phyloP scores from a whole-genome alignment of 2,888 invertebrate species.

The Gandaritis pyraliata region DNA sequence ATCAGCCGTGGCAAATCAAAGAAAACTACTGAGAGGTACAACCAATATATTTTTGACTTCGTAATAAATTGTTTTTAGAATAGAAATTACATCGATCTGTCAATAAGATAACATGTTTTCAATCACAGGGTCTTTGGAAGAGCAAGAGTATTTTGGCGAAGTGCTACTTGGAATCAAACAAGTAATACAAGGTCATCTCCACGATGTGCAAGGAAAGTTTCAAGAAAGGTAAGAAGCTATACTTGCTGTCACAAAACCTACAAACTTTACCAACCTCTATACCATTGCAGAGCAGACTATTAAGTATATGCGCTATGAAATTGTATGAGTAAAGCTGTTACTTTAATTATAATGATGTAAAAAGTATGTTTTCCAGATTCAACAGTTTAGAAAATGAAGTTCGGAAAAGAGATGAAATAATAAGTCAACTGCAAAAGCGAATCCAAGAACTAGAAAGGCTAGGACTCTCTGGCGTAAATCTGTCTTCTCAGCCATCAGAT shows the following conservation, averaged over 20 bases:
- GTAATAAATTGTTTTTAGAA: not conserved
- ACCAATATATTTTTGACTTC: not conserved
- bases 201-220: constrained; percentile 89
- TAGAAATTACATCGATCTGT: constrained; percentile 10
- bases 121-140: constrained; percentile 86
- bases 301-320: not conserved
- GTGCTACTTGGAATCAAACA: constrained; percentile 91
- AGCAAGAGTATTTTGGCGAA: constrained; percentile 93
- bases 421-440: constrained; percentile 89
- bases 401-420: constrained; percentile 91
- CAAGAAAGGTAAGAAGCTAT: constrained; percentile 79
- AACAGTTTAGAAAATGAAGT: constrained; percentile 92
- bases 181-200: constrained; percentile 90
- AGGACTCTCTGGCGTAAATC: constrained; percentile 55
- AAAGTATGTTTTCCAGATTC: constrained; percentile 78
- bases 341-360: constrained; percentile 44
- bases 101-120: constrained; percentile 42
- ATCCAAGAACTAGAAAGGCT: constrained; percentile 87
- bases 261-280: too few species aligned
- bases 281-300: too few species aligned
- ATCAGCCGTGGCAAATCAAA: constrained; percentile 85
- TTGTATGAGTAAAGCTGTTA: constrained; percentile 39
- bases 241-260: too few species aligned
- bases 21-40: constrained; percentile 83
- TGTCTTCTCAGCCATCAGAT: constrained; percentile 41